Percentiles rank a stretch among this genome's conserved stretches.
Evolutionary conservation across 2,113 vertebrate species (phyloP).

Genomic region (Carassius auratus): DNA sequence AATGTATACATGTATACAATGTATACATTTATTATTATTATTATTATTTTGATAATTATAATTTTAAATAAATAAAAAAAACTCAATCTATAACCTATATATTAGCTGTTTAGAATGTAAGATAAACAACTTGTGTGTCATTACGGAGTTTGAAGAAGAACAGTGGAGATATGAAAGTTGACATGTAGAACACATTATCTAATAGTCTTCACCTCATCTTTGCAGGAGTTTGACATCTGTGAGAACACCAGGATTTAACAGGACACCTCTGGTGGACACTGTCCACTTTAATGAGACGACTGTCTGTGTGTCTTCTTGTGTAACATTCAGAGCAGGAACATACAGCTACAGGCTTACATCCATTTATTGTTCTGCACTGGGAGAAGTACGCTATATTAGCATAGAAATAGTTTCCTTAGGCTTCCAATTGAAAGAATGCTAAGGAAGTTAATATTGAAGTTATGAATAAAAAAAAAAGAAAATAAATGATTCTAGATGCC

Average conservation of each 20-base stretch:
- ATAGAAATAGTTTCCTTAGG: not conserved
- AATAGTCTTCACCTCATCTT: not conserved
- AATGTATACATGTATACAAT: too few species aligned
- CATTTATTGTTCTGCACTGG: not conserved
- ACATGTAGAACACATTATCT: too few species aligned
- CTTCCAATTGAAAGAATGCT: not conserved
- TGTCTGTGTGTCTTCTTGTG: too few species aligned
- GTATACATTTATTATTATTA: too few species aligned
- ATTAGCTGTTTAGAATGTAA: not conserved
- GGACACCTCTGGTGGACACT: not conserved
- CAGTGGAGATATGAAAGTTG: not conserved
- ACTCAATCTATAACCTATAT: not conserved
- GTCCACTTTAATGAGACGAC: not conserved
- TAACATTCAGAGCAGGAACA: not conserved
- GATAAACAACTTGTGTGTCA: not conserved
- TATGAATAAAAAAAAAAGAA: not conserved
- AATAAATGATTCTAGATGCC: not conserved
- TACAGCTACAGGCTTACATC: not conserved
- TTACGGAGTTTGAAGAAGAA: not conserved
- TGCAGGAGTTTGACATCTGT: not conserved
- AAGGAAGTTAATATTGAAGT: not conserved
- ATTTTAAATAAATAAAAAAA: too few species aligned
- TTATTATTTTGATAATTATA: too few species aligned
- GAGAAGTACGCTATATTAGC: not conserved
- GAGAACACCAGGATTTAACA: not conserved